Conservation (phyloP, 2,888 invertebrate genomes). For the Sphecodes monilicornis region DNA sequence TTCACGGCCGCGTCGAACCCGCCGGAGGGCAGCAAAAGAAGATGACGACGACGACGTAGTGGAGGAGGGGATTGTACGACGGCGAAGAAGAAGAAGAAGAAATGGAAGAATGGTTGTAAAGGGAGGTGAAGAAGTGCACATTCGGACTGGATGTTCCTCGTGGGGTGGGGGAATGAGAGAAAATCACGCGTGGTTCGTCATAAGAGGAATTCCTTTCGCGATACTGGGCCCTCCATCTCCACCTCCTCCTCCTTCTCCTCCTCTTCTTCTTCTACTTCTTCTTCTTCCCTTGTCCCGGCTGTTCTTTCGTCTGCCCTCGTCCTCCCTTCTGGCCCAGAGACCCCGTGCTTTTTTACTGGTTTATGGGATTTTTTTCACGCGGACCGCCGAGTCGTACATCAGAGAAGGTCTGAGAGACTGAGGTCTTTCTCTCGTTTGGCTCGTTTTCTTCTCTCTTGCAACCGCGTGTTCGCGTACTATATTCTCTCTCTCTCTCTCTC, state of each 20-base stretch:
- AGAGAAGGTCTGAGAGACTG: slow-evolving; percentile 76
- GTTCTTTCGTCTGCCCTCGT: slow-evolving; percentile 56
- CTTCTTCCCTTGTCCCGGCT: slow-evolving; percentile 48
- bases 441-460: slow-evolving; percentile 45
- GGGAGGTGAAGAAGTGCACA: slow-evolving; percentile 67
- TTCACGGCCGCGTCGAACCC: slow-evolving; percentile 59
- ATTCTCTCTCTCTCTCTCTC: slow-evolving; percentile 20
- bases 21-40: slow-evolving; percentile 35
- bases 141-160: slow-evolving; percentile 59
- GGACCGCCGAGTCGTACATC: slow-evolving; percentile 83
- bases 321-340: slow-evolving; percentile 72
- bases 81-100: slow-evolving; percentile 38
- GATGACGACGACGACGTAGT: slow-evolving; percentile 3
- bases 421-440: slow-evolving; percentile 63
- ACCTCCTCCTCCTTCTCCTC: slow-evolving; percentile 29
- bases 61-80: slow-evolving; percentile 30
- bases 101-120: slow-evolving; percentile 46
- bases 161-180: slow-evolving; percentile 73
- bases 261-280: slow-evolving; percentile 45
- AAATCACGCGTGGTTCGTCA: slow-evolving; percentile 83
- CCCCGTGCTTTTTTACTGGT: slow-evolving; percentile 83
- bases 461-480: slow-evolving; percentile 27
- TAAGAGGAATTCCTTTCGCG: slow-evolving; percentile 83
- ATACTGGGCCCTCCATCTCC: slow-evolving; percentile 73
- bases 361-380: slow-evolving; percentile 84